Conservation (phyloP, 1,140 invertebrate species). For the Protaetia brevitarsis region DNA sequence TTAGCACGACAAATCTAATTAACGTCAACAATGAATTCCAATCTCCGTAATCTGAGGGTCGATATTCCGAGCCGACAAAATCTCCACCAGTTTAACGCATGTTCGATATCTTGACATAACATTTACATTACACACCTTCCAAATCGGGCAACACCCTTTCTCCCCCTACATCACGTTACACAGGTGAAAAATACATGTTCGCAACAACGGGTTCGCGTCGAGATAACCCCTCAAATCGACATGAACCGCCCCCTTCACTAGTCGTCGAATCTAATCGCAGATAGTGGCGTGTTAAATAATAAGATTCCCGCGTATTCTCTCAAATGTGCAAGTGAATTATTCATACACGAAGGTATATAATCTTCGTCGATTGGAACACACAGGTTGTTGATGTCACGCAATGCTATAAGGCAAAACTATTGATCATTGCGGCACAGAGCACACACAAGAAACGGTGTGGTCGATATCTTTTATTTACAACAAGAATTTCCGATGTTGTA, state of each 20-base stretch:
- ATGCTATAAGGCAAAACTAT: slow-evolving; percentile 12
- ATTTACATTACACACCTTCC: background rate
- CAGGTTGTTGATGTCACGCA: background rate
- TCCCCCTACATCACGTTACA: background rate
- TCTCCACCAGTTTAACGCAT: background rate
- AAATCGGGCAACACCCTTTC: background rate
- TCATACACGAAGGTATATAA: background rate
- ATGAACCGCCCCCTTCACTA: background rate
- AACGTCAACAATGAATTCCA: too few relatives aligned
- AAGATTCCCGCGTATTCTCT: background rate
- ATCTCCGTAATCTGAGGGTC: too few relatives aligned
- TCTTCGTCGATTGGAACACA: slow-evolving; percentile 3
- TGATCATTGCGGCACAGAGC: background rate
- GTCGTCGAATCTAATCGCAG: background rate
- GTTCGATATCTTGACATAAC: slow-evolving; percentile 1
- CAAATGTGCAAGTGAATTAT: background rate
- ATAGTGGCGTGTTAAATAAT: too few relatives aligned
- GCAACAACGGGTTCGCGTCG: background rate
- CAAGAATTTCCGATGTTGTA: background rate
- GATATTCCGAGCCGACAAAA: background rate
- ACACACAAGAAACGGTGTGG: background rate
- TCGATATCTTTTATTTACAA: slow-evolving; percentile 12
- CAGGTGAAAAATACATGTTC: background rate
- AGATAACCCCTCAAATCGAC: background rate
- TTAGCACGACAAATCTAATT: too few relatives aligned